phyloP scores from a whole-genome alignment of 35 echinoderm and acorn worm genomes.

The Anneissia japonica region DNA sequence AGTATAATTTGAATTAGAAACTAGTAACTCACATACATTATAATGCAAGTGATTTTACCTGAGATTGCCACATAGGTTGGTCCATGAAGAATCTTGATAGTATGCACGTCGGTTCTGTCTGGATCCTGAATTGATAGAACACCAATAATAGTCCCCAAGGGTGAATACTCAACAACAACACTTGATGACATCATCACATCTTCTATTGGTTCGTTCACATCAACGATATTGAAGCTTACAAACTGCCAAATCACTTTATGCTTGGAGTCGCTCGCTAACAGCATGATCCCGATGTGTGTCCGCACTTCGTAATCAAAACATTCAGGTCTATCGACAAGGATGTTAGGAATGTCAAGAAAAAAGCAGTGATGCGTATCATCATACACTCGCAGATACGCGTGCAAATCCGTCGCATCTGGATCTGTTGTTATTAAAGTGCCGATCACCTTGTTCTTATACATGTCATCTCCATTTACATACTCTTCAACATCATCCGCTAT shows the following conservation, averaged over 20 bases:
- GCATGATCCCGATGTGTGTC: not conserved
- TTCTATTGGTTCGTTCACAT: constrained; percentile 15
- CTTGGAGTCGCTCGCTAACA: constrained; percentile 4
- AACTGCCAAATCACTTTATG: not conserved
- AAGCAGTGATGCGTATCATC: constrained; percentile 21
- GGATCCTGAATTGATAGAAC: constrained; percentile 17
- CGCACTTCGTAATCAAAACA: constrained; percentile 39
- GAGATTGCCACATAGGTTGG: not conserved
- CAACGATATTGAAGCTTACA: constrained; percentile 7
- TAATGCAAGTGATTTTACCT: constrained; percentile 14
- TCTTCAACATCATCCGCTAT: not conserved
- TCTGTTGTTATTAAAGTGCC: constrained; percentile 32
- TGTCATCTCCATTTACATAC: not conserved
- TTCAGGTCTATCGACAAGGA: not conserved
- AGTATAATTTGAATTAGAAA: too few relatives aligned
- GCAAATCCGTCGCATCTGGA: constrained; percentile 20
- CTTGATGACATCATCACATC: constrained; percentile 22
- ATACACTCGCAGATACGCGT: constrained; percentile 1
- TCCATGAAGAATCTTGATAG: not conserved
- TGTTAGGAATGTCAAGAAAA: not conserved
- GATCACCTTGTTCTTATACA: constrained; percentile 13
- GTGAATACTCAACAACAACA: constrained; percentile 10
- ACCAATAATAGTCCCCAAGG: constrained; percentile 2
- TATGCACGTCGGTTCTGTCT: constrained; percentile 23
- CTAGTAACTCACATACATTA: too few relatives aligned